phyloP scores from a whole-genome alignment of 1,140 invertebrate genomes.

The Cyphomyrmex costatus region DNA sequence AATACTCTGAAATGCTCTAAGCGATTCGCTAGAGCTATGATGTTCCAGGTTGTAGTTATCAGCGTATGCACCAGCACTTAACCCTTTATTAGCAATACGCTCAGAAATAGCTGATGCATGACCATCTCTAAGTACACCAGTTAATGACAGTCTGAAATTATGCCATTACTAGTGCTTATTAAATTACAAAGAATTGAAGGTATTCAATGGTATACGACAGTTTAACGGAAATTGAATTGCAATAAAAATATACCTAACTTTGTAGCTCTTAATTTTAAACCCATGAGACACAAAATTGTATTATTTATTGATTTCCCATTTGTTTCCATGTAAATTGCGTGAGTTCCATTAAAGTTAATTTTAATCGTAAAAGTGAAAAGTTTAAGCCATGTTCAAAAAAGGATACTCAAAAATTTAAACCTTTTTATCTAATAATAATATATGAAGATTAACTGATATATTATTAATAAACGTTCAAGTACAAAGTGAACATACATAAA shows the following conservation, averaged over 20 bases:
- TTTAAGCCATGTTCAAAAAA: no score
- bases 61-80: conserved; percentile 55
- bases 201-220: background rate
- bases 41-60: conserved; percentile 48
- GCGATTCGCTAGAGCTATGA: conserved; percentile 49
- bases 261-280: background rate
- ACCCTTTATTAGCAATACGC: conserved; percentile 63
- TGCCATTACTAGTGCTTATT: background rate
- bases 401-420: no score
- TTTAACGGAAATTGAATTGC: background rate
- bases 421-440: no score
- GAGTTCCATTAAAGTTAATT: background rate
- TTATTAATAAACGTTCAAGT: no score
- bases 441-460: no score
- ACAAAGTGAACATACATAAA: no score
- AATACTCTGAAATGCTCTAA: conserved; percentile 57
- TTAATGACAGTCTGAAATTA: conserved; percentile 28
- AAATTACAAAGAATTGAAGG: background rate
- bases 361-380: no score
- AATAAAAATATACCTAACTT: background rate
- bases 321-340: background rate
- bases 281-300: background rate
- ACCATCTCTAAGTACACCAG: conserved; percentile 47
- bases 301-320: background rate
- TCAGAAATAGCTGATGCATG: conserved; percentile 57